Percentiles rank a stretch among this genome's conserved stretches.
Conservation (phyloP, 92 coral and sea anemone species). For the Blastomussa wellsi region DNA sequence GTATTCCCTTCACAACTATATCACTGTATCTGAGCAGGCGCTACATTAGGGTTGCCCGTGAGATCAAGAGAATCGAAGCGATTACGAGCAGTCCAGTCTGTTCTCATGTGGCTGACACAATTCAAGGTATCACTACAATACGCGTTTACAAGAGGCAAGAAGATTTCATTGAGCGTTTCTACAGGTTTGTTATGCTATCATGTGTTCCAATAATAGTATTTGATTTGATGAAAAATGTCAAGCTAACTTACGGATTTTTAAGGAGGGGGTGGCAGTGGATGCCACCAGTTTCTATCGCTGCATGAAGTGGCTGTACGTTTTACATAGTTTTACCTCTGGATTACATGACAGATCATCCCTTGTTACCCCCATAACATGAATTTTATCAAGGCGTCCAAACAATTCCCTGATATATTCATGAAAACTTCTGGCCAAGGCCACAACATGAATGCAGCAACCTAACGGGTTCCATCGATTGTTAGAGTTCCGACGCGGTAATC, state of each 20-base stretch:
- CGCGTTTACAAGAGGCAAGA: constrained; percentile 37
- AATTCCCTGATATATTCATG: too few relatives aligned
- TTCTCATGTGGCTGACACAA: constrained; percentile 37
- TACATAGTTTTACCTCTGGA: too few relatives aligned
- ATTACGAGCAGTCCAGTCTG: constrained; percentile 45
- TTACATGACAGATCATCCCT: too few relatives aligned
- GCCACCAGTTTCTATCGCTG: too few relatives aligned
- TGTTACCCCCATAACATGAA: too few relatives aligned
- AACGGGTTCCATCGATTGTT: too few relatives aligned
- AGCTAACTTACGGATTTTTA: background rate
- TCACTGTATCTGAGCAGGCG: constrained; percentile 10
- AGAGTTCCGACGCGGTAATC: too few relatives aligned
- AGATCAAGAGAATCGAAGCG: constrained; percentile 48
- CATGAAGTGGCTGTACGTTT: too few relatives aligned
- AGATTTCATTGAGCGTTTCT: constrained; percentile 19
- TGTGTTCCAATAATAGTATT: background rate
- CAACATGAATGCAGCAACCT: too few relatives aligned
- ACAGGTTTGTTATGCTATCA: constrained; percentile 1
- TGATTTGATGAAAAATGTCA: background rate
- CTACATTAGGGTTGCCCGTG: constrained; percentile 33
- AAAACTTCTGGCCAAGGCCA: too few relatives aligned
- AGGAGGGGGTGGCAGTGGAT: background rate
- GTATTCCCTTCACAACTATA: constrained; percentile 20
- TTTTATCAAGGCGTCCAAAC: too few relatives aligned
- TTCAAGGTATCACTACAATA: constrained; percentile 32